Base-by-base conservation (phyloP, 1,140 invertebrate genomes). In the Doryteuthis pealeii region DNA sequence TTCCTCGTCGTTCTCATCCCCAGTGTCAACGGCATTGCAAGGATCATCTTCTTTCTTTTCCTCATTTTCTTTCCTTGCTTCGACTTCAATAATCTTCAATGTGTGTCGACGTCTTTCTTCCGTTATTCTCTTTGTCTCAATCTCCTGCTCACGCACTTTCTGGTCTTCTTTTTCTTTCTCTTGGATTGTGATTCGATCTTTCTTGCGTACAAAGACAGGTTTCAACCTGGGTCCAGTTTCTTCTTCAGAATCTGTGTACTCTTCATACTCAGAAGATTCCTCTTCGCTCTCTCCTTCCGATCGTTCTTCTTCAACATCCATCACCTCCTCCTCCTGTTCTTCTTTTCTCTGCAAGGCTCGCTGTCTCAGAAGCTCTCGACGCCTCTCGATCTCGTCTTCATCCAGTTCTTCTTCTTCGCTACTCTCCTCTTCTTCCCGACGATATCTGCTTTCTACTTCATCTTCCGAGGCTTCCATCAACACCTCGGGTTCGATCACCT, bases 1-100 rank as follows among this genome's bases (percentile, higher is more conserved):
- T 8, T 97, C 91, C 87, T 99, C 98, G 84, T 98, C 96, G 87
- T 98, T 97, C 85, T 99, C 98, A 88, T 99, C 98, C 85, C 98
- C 98, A 0, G 97, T 99, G 83, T 94, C 93, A 1, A 99, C 93
- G 83, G 96, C 94, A 79, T 94, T 92, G n/a, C 84, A 82, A 14
- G 83, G 85, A 62, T 91, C 89, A 82, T 82, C 88, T 82, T 82
- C 86, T 83, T 95, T 94, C 83, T 94, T 93, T 68, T 82, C 82
- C 73, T 83, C 83, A 70, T 94, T 85, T 77, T 90, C 89, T 71
- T 83, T 75, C 30, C 83, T 91, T 31, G 96, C 92, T 73, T 94
- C 93, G 58, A 96, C 94, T 87, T 98, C 95, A 0, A 98, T 94
- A 85, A 99, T 90, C 91, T 92, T 93, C 15, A 98, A 86, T 26